Conservation (phyloP, 2,797 vertebrate species). For the Poecilia picta region DNA sequence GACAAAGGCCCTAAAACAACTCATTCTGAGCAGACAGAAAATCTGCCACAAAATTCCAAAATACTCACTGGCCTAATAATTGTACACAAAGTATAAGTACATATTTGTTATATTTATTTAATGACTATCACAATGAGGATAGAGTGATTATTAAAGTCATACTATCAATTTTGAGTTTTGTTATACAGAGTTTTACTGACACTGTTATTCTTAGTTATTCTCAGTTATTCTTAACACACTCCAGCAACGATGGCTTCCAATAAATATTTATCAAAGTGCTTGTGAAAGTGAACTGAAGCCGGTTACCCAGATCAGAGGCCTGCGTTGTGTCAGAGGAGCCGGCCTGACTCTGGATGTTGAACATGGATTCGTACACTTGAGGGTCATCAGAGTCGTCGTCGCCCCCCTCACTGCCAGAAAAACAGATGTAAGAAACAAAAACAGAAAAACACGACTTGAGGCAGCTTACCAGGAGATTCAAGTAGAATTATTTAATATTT, state of each 20-base stretch:
- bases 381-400: constrained; percentile 83
- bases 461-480: background rate
- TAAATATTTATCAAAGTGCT: background rate
- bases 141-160: constrained; percentile 7
- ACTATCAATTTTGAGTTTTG: background rate
- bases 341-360: constrained; percentile 89
- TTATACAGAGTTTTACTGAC: background rate
- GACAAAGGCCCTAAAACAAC: too few relatives aligned
- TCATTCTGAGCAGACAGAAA: background rate
- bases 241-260: background rate
- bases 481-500: background rate
- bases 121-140: background rate
- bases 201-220: background rate
- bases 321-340: constrained; percentile 54
- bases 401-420: constrained; percentile 32
- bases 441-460: background rate
- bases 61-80: background rate
- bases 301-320: constrained; percentile 78
- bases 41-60: background rate
- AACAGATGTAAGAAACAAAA: background rate
- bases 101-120: background rate
- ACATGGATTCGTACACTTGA: constrained; percentile 94
- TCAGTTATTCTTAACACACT: background rate
- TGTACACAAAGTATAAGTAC: background rate
- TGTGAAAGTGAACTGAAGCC: background rate